These are phyloP conservation scores for Argentina silus DNA, from an alignment of 2,797 vertebrate species.

Conservation along the genomic window DNA sequence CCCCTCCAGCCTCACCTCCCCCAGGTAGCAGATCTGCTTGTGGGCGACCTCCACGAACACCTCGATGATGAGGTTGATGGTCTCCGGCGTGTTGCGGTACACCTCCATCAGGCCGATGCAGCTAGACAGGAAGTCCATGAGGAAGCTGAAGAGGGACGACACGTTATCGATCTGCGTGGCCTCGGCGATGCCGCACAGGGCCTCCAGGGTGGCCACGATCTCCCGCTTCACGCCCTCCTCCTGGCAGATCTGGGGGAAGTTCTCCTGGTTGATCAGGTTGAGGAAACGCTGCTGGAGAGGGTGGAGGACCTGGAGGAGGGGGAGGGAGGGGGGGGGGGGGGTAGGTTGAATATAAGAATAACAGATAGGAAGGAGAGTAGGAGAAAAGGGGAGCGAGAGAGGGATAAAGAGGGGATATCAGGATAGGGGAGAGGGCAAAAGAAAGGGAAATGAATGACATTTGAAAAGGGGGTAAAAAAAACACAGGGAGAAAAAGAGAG, in stretches of 20 bases:
- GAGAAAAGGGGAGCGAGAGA: conserved; percentile 1
- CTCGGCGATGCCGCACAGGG: conserved; percentile 96
- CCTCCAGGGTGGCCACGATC: conserved; percentile 93
- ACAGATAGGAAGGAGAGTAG: background rate
- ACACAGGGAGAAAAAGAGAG: too few species aligned
- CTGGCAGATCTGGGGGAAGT: conserved; percentile 97
- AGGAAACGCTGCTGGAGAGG: conserved; percentile 97
- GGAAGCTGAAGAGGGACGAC: conserved; percentile 93
- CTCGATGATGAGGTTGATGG: conserved; percentile 98
- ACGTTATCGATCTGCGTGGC: conserved; percentile 99
- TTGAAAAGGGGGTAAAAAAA: background rate
- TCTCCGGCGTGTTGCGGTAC: conserved; percentile 97
- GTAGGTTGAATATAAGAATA: background rate
- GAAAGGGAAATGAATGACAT: too few species aligned
- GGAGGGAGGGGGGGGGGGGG: background rate
- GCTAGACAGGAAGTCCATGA: conserved; percentile 98
- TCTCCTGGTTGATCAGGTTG: conserved; percentile 98
- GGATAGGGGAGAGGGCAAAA: background rate
- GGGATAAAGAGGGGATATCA: background rate
- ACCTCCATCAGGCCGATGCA: conserved; percentile 99
- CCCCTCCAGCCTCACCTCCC: conserved; percentile 83
- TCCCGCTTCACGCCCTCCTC: conserved; percentile 95
- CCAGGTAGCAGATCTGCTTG: conserved; percentile 99
- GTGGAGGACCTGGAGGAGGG: conserved; percentile 86
- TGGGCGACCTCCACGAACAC: conserved; percentile 99